Evolutionary conservation across 2,888 invertebrate genomes (phyloP).

Genomic region (Cryptus armator): DNA sequence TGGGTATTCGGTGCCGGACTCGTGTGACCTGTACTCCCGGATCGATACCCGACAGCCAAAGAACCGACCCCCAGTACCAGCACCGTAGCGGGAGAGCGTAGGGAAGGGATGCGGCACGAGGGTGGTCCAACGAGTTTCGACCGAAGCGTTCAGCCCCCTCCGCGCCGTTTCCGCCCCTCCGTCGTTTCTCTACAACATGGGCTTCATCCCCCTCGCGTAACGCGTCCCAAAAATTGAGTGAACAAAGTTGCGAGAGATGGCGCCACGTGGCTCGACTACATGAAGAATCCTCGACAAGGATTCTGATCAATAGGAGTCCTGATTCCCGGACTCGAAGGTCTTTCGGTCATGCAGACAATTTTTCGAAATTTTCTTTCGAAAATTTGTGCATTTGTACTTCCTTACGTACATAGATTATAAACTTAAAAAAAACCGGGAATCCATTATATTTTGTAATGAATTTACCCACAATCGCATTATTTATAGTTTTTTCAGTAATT

Average conservation of each 20-base stretch:
- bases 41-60: constrained; percentile 80
- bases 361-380: background rate
- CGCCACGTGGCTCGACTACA: constrained; percentile 77
- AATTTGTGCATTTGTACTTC: background rate
- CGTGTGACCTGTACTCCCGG: constrained; percentile 81
- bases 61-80: constrained; percentile 70
- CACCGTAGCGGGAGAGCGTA: constrained; percentile 24
- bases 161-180: constrained; percentile 71
- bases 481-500: background rate
- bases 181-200: constrained; percentile 17
- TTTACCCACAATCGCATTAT: background rate
- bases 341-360: background rate
- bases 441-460: background rate
- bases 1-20: constrained; percentile 69
- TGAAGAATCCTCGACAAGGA: constrained; percentile 35
- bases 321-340: background rate
- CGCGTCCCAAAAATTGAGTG: constrained; percentile 75
- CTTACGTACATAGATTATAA: background rate
- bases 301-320: constrained; percentile 66
- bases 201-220: constrained; percentile 58
- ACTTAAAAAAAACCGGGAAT: background rate
- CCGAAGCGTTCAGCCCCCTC: constrained; percentile 66
- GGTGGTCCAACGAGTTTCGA: constrained; percentile 69
- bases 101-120: constrained; percentile 57
- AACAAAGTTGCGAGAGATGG: constrained; percentile 80